Evolutionary conservation across 2,888 invertebrate genomes (phyloP), one percentile per base, ranked within the genome.

Genomic region (Gerris lacustris): DNA sequence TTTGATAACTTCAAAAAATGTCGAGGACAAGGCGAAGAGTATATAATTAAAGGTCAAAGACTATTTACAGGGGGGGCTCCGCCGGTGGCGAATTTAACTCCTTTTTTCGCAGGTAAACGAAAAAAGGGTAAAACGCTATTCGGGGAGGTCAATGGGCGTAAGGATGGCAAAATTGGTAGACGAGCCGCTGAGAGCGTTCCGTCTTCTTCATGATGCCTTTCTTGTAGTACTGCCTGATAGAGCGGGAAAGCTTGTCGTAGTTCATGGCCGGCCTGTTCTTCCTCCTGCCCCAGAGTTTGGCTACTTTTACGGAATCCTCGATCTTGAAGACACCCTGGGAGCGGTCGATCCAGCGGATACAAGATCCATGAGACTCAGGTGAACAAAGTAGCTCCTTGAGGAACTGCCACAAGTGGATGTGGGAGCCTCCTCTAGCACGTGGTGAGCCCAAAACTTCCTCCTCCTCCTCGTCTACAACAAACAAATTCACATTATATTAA

Each of bases 141-240:
- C 31, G 31, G 63, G 67, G 15, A 63, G 68, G 79, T 86, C 87
- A 94, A 80, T 93, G 86, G 79, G 88, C 89, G 82, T 96, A 96
- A 18, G 95, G 94, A 81, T 93, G 92, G 81, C 96, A 97, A 83
- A 99, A 99, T 83, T 98, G 98, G 83, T 99, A 99, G 74, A 99
- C 98, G 77, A 99, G 87, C 80, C 99, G 87, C 83, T 99, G 98
- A 76, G 96, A 96, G 75, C 97, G 86, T 80, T 96, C 96, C 0
- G 98, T 98, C 82, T 99, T 99, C 86, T 96, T 96, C 94, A 97
- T 96, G 81, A 98, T 97, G 71, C 96, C 96, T 82, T 98, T 99
- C 83, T 98, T 97, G 86, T 99, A 99, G 83, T 97, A 97, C 81
- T 99, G 98, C 69, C 99, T 84, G 79, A 99, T 96, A 76, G 96